Evolutionary conservation across 2,888 invertebrate genomes (phyloP), one percentile per base, ranked within the genome.

Genomic region (Apodemia duryi): DNA sequence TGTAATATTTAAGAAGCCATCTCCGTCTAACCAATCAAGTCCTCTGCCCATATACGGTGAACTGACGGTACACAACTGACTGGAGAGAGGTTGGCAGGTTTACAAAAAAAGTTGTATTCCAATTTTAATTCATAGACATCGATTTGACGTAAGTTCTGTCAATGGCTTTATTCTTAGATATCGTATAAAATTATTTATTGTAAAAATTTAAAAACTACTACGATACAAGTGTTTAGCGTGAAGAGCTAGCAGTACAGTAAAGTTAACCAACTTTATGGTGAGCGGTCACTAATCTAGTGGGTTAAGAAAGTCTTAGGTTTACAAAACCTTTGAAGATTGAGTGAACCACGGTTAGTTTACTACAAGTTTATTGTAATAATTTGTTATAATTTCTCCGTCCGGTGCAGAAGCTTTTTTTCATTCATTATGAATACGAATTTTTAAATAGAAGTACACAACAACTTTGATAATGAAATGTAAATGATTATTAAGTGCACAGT

Each of bases 11-110:
- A 82, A 86, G 92, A 91, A 91, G 93, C 91, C 88, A 86, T 77
- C 75, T 72, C 75, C 75, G 82, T 88, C 79, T 71, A 11, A 90
- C 95, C 95, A 95, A 95, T 95, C 93, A 91, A 87, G 82, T 75
- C 79, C 93, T 94, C 95, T 95, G 95, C 94, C 95, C 95, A 95
- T 95, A 95, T 95, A 95, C 94, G 95, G 95, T 94, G 94, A 57
- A 93, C 93, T 93, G 94, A 92, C 93, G 92, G 92, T 92, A 84
- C 83, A 80, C 79, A 77, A 75, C 79, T 85, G 87, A 89, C 90
- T 85, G 91, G 89, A 91, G 89, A 91, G 86, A 87, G 85, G 71
- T 70, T 65, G 66, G 43, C 64, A 65, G 65, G 63, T 71, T 67
- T 68, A 63, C 61, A 66, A 66, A 69, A 77, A 79, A 79, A 77